Percentiles rank a stretch among this genome's conserved stretches.
Evolutionary conservation across 1,140 invertebrate species (phyloP).

Genomic region (Lamellibrachia luymesi): DNA sequence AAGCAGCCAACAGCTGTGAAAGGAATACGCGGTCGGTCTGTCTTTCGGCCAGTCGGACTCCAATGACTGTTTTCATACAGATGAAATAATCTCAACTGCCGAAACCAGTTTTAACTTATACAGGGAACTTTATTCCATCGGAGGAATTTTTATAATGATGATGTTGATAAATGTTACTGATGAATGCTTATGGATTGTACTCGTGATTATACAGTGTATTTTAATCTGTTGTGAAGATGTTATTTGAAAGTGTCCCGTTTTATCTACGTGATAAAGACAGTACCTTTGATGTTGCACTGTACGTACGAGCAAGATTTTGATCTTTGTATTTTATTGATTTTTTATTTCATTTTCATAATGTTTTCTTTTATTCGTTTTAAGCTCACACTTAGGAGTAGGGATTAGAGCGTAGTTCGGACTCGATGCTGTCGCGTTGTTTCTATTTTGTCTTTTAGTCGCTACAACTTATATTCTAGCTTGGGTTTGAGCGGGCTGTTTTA

Average conservation of each 20-base stretch:
- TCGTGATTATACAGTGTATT: slow-evolving; percentile 1
- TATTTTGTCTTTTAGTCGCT: not conserved
- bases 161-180: not conserved
- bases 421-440: not conserved
- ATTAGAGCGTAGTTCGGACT: not conserved
- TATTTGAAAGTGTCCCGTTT: not conserved
- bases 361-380: not conserved
- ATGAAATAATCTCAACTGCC: not conserved
- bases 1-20: not conserved
- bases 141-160: not conserved
- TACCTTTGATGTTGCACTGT: not conserved
- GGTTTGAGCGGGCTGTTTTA: not conserved
- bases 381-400: not conserved
- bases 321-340: slow-evolving; percentile 6
- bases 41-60: not conserved
- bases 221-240: slow-evolving; percentile 1
- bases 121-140: slow-evolving; percentile 4
- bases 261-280: slow-evolving; percentile 1
- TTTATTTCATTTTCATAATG: slow-evolving; percentile 1
- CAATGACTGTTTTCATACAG: not conserved
- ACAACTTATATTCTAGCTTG: slow-evolving; percentile 1
- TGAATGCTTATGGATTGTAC: slow-evolving; percentile 1
- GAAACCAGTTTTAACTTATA: slow-evolving; percentile 5
- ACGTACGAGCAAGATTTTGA: not conserved
- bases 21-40: not conserved